A percentile compares a stretch with the other conserved stretches of the same genome.
phyloP scores from a whole-genome alignment of 2,113 vertebrate genomes.

The Merops nubicus region DNA sequence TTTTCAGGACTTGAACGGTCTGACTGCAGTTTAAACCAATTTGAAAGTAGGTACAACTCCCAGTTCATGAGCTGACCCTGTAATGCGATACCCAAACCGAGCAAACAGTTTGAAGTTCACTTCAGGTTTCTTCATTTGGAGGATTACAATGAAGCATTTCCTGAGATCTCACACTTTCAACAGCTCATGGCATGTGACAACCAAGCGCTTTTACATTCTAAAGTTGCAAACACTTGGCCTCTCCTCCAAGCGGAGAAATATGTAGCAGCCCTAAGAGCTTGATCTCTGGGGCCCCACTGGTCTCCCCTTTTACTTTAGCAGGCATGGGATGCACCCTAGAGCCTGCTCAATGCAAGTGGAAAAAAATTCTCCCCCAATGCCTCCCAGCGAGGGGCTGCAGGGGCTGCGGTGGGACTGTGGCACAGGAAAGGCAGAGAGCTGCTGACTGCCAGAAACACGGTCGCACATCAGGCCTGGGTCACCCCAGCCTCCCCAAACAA shows the following conservation, averaged over 20 bases:
- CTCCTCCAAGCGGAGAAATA: background rate
- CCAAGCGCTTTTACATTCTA: conserved; percentile 21
- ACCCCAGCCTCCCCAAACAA: background rate
- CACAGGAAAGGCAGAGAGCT: background rate
- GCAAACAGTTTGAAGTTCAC: conserved; percentile 48
- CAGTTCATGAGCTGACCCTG: conserved; percentile 34
- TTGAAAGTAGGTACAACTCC: background rate
- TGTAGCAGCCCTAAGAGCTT: background rate
- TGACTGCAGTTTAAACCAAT: conserved; percentile 41
- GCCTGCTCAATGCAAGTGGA: background rate
- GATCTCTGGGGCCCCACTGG: background rate
- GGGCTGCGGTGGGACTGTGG: background rate
- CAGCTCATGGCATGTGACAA: conserved; percentile 55
- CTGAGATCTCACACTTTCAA: conserved; percentile 15
- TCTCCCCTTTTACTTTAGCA: background rate
- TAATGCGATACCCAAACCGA: background rate
- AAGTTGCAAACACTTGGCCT: conserved; percentile 31
- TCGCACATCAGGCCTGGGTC: fast-evolving
- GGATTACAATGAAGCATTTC: conserved; percentile 59
- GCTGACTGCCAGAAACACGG: background rate
- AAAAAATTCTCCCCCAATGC: background rate
- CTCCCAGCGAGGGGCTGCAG: fast-evolving
- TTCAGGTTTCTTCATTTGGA: conserved; percentile 54
- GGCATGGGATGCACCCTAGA: background rate
- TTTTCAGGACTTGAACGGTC: background rate